A percentile compares a stretch with the other conserved stretches of the same genome.
Evolutionary conservation across 1,140 invertebrate genomes (phyloP).

Genomic region (Micrasema minimum): DNA sequence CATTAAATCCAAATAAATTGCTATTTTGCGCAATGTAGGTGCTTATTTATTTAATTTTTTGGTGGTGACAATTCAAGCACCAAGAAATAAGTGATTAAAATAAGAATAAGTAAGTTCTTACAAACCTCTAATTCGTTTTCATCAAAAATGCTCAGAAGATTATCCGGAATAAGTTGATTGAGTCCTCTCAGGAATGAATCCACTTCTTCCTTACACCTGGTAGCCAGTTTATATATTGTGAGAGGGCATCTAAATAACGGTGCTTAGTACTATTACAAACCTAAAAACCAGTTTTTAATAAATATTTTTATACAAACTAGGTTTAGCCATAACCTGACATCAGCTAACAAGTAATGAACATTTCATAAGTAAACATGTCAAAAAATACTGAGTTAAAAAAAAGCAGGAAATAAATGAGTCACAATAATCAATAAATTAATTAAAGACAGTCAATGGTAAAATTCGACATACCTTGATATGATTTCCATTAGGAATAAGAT

Average conservation of each 20-base stretch:
- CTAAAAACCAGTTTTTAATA: conserved; percentile 52
- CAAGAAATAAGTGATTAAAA: no score
- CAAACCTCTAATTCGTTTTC: conserved; percentile 94
- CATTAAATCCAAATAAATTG: no score
- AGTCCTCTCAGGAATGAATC: conserved; percentile 90
- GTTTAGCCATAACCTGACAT: no score
- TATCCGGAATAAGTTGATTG: conserved; percentile 91
- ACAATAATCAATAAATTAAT: no score
- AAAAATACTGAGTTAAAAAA: neutral
- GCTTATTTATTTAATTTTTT: no score
- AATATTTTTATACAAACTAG: no score
- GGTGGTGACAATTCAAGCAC: no score
- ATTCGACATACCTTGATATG: conserved; percentile 62
- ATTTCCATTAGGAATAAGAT: conserved; percentile 80
- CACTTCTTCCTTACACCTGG: conserved; percentile 83
- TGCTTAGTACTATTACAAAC: conserved; percentile 84
- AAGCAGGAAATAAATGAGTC: neutral
- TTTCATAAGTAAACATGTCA: neutral
- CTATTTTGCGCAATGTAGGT: no score
- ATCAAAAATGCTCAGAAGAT: conserved; percentile 93
- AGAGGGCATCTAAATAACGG: conserved; percentile 88
- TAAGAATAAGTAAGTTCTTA: no score
- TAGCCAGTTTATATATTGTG: conserved; percentile 87
- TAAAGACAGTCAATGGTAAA: no score
- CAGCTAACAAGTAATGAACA: neutral